Base-by-base conservation (phyloP, 2,797 vertebrate genomes). In the Jordanella pulchra region DNA sequence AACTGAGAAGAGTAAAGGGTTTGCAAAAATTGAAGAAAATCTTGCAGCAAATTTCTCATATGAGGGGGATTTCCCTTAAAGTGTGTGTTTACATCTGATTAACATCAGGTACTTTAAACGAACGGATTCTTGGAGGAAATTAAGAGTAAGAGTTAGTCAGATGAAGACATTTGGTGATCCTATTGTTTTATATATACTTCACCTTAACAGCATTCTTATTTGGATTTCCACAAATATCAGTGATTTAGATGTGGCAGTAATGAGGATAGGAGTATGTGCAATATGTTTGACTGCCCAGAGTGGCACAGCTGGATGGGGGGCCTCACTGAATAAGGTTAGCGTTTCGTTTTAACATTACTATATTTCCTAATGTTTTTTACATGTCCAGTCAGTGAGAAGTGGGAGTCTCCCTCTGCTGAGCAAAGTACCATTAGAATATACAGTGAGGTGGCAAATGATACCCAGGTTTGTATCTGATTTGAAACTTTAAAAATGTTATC, bases 1-100 rank as follows among this genome's bases (percentile, higher is more conserved):
- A 77, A 23, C 18, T 30, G 30, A 76, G 67, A 72, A 67, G 70
- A 32, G 53, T 47, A 60, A 70, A 70, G 67, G 61, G 28, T 35
- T 32, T 48, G 64, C 53, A 27, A 72, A 39, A 73, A 68, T 67
- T 65, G 77, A 74, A 67, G 65, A 56, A 66, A 56, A 25, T 65
- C 61, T 75, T 69, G 63, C 39, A 53, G 65, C 25, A 56, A 5
- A 74, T 53, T 50, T 77, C 64, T 72, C 58, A 88, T 84, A 53
- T 76, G 72, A 77, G 65, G 66, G 82, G 67, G 21, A 44, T 60
- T 65, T 79, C 48, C 71, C 72, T 82, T 60, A 3, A 48, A 58
- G 17, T 58, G 55, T 32, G 7, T 32, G 55, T 60, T 60, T 60
- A 10, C 12, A 10, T 60, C 30, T 35, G 7, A 60, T 35, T 60